Conservation (phyloP, 2,113 vertebrate genomes). For the Rhodinocichla rosea region DNA sequence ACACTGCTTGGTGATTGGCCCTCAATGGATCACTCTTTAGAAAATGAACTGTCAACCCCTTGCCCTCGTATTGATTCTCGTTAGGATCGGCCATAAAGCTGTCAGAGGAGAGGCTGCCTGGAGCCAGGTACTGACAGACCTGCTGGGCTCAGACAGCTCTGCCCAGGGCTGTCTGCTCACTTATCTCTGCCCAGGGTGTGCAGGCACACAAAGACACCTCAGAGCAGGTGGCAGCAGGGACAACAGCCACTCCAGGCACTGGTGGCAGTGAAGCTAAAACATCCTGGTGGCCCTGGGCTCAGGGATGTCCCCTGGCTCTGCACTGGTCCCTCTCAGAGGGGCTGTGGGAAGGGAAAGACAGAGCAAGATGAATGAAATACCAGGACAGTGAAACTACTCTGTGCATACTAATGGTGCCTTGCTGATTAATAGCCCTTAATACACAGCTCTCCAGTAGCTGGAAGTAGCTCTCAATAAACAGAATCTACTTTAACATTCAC, state of each 20-base stretch:
- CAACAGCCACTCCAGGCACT: not conserved
- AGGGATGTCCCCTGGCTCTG: not conserved
- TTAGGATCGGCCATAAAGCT: slow-evolving; percentile 79
- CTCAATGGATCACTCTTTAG: slow-evolving; percentile 82
- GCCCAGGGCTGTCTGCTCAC: not conserved
- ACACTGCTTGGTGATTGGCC: slow-evolving; percentile 74
- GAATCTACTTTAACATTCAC: not conserved
- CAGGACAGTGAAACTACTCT: not conserved
- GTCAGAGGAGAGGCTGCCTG: slow-evolving; percentile 70
- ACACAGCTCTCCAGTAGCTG: not conserved
- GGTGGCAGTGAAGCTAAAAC: not conserved
- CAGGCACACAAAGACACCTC: not conserved
- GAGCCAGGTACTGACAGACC: slow-evolving; percentile 72
- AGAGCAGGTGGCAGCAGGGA: not conserved
- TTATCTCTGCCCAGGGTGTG: slow-evolving; percentile 2
- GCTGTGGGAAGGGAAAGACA: not conserved
- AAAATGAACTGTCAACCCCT: slow-evolving; percentile 84
- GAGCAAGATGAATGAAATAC: not conserved
- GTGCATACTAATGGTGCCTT: not conserved
- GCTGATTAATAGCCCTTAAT: slow-evolving; percentile 17
- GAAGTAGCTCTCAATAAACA: slow-evolving; percentile 27
- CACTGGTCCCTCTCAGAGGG: not conserved
- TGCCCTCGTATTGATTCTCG: slow-evolving; percentile 81
- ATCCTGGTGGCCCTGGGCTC: not conserved
- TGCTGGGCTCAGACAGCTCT: slow-evolving; percentile 31